phyloP scores from a whole-genome alignment of 2,113 vertebrate genomes.

The Rhabdornis inornatus region DNA sequence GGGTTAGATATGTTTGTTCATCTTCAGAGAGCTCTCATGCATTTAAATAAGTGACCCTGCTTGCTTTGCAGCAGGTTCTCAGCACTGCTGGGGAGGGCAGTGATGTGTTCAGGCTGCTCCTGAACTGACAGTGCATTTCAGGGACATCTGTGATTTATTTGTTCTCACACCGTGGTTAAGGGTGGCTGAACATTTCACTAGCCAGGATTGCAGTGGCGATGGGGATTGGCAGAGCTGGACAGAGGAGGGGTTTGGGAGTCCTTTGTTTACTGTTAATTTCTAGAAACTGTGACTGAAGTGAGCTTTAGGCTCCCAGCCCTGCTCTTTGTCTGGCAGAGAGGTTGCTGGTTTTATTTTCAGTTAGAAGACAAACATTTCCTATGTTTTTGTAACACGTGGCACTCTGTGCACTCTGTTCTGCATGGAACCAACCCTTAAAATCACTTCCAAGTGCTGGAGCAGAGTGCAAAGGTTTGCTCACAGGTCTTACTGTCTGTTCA shows the following conservation, averaged over 20 bases:
- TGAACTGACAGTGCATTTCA: not conserved
- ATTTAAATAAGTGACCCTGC: not conserved
- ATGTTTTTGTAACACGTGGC: not conserved
- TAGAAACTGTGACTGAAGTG: not conserved
- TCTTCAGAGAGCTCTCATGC: not conserved
- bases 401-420: not conserved
- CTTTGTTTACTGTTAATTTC: not conserved
- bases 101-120: not conserved
- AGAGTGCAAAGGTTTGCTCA: not conserved
- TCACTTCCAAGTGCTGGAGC: not conserved
- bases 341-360: not conserved
- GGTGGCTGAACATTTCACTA: not conserved
- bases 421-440: not conserved
- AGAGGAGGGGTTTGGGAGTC: not conserved
- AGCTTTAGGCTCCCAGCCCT: not conserved
- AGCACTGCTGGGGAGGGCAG: not conserved
- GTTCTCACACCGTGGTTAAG: not conserved
- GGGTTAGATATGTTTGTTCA: not conserved
- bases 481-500: not conserved
- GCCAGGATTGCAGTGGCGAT: not conserved
- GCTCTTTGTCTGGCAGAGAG: not conserved
- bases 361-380: not conserved
- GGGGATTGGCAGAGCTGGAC: not conserved
- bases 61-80: not conserved
- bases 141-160: not conserved